Percentiles rank a stretch among this genome's conserved stretches.
Conservation (phyloP, 2,888 invertebrate species). For the Eilema caniola region DNA sequence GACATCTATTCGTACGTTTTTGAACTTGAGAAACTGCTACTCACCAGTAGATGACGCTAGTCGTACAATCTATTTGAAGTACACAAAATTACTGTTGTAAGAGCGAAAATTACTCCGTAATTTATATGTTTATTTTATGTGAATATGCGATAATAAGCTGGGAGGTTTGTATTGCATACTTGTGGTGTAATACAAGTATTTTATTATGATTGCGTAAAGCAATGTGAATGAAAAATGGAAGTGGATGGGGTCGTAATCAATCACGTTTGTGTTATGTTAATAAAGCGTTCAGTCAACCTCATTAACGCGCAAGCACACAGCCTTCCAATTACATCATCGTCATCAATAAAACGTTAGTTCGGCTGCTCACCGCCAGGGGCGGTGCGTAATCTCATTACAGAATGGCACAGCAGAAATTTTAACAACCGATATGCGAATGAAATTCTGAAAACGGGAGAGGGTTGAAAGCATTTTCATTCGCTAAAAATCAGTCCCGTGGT, state of each 20-base stretch:
- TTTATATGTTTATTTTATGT: constrained; percentile 17
- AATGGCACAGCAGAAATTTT: constrained; percentile 49
- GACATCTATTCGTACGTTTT: constrained; percentile 64
- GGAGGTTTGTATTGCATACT: constrained; percentile 14
- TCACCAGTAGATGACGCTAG: constrained; percentile 57
- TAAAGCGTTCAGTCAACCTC: constrained; percentile 44
- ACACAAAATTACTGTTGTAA: constrained; percentile 19
- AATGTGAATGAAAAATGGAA: constrained; percentile 21
- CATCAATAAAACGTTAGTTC: constrained; percentile 54
- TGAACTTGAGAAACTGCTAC: constrained; percentile 49
- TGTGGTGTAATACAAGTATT: constrained; percentile 14
- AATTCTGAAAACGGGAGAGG: constrained; percentile 46
- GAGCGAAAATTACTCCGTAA: constrained; percentile 18
- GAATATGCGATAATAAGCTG: constrained; percentile 20
- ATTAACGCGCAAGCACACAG: constrained; percentile 48
- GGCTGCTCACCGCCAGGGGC: constrained; percentile 46
- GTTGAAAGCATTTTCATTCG: constrained; percentile 57
- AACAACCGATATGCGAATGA: constrained; percentile 43
- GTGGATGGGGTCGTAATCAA: constrained; percentile 36
- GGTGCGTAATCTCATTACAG: constrained; percentile 58
- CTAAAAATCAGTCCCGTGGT: constrained; percentile 56
- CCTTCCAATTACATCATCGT: constrained; percentile 49
- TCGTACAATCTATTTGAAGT: not conserved
- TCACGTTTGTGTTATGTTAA: constrained; percentile 43
- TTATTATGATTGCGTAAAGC: constrained; percentile 15